These are phyloP conservation scores for Peromyscus eremicus DNA, from an alignment of 2,797 vertebrate genomes.

Conservation along the genomic window DNA sequence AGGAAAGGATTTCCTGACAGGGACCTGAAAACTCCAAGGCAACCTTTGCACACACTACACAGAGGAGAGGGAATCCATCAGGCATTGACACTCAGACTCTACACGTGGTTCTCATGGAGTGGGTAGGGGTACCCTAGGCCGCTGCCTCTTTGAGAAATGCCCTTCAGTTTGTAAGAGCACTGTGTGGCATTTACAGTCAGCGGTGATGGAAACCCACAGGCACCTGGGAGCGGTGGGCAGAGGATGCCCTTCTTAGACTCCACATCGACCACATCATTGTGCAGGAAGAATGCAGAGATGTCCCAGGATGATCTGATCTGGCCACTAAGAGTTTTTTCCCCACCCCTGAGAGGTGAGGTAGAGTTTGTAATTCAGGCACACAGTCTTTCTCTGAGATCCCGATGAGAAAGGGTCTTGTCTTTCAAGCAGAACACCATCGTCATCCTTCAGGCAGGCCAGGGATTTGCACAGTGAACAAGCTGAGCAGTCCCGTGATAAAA, in stretches of 20 bases:
- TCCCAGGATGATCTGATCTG: neutral
- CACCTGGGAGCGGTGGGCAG: neutral
- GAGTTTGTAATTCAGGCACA: neutral
- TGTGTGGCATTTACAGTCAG: neutral
- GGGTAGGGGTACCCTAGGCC: neutral
- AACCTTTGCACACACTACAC: neutral
- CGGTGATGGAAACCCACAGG: neutral
- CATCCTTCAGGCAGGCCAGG: neutral
- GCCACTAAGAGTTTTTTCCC: neutral
- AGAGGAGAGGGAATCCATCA: neutral
- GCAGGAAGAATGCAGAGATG: neutral
- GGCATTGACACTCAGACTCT: neutral
- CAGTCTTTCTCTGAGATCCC: neutral
- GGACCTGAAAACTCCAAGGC: neutral
- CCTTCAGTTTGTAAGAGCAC: neutral
- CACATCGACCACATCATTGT: neutral
- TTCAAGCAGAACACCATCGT: neutral
- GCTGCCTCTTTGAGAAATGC: neutral
- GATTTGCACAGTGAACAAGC: neutral
- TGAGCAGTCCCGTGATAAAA: neutral
- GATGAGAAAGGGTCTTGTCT: neutral
- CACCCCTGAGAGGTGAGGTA: neutral
- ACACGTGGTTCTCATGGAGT: neutral
- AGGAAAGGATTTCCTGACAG: fast-evolving
- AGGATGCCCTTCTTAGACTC: neutral